A percentile compares a stretch with the other conserved stretches of the same genome.
These are phyloP conservation scores for Aptenodytes forsteri DNA, from an alignment of 2,113 vertebrate genomes.

Conservation along the genomic window DNA sequence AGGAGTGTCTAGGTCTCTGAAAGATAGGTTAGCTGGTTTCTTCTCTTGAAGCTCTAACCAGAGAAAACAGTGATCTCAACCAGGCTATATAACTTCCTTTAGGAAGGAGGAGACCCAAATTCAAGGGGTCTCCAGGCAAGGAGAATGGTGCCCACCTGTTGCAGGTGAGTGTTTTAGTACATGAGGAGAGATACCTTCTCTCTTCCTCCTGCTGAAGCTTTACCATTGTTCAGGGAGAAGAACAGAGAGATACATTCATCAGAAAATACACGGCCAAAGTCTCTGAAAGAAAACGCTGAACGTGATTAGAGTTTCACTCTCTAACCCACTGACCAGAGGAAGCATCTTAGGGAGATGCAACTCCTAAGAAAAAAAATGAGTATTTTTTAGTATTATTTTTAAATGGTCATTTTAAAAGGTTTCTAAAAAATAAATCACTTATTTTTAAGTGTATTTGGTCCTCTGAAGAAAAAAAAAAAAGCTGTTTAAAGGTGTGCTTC, in stretches of 20 bases:
- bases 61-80: background rate
- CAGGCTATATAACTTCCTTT: background rate
- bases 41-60: background rate
- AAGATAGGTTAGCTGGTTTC: background rate
- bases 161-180: background rate
- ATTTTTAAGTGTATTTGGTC: background rate
- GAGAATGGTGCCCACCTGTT: background rate
- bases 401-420: background rate
- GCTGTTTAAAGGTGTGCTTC: background rate
- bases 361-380: background rate
- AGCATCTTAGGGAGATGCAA: background rate
- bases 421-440: background rate
- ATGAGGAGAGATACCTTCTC: background rate
- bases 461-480: background rate
- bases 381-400: background rate
- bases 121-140: background rate
- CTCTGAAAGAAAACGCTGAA: background rate
- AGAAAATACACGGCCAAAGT: background rate
- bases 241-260: background rate
- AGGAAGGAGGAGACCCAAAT: background rate
- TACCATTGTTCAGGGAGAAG: background rate
- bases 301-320: background rate
- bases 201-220: background rate
- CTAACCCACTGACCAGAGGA: background rate
- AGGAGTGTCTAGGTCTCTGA: background rate